These are phyloP conservation scores for Bucorvus abyssinicus DNA, from an alignment of 2,797 vertebrate species.

Conservation along the genomic window DNA sequence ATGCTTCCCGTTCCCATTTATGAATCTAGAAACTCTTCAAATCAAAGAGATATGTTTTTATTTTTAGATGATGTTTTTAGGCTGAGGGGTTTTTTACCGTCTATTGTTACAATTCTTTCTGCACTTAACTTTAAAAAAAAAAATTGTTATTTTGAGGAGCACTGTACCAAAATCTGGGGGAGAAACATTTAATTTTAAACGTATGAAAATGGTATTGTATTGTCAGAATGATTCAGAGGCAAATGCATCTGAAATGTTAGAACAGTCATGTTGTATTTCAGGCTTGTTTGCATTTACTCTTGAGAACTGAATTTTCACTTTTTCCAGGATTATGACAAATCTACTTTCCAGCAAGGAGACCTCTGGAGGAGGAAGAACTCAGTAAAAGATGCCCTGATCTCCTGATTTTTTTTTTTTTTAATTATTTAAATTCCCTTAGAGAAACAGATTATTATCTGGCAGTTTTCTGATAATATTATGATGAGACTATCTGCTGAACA, in stretches of 20 bases:
- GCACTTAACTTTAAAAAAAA: neutral
- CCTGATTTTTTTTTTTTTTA: neutral
- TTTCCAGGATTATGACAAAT: neutral
- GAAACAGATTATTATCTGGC: conserved; percentile 16
- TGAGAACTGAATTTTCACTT: neutral
- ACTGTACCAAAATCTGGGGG: neutral
- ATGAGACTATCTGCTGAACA: neutral
- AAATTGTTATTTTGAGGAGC: neutral
- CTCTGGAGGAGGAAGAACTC: neutral
- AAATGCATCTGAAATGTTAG: neutral
- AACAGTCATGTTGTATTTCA: neutral
- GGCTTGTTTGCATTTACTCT: neutral
- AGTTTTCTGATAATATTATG: neutral
- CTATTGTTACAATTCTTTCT: neutral
- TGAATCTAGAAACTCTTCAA: neutral
- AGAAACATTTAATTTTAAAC: neutral
- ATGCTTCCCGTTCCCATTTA: neutral
- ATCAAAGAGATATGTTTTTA: neutral
- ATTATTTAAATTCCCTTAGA: neutral
- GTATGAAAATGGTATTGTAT: neutral
- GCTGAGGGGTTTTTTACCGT: neutral
- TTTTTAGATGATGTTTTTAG: neutral
- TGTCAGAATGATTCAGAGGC: neutral
- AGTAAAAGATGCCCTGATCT: neutral
- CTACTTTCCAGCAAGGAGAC: neutral